Percentiles rank a stretch among this genome's conserved stretches.
Evolutionary conservation across 2,113 vertebrate genomes (phyloP).

Genomic region (Eudyptes chrysolophus): DNA sequence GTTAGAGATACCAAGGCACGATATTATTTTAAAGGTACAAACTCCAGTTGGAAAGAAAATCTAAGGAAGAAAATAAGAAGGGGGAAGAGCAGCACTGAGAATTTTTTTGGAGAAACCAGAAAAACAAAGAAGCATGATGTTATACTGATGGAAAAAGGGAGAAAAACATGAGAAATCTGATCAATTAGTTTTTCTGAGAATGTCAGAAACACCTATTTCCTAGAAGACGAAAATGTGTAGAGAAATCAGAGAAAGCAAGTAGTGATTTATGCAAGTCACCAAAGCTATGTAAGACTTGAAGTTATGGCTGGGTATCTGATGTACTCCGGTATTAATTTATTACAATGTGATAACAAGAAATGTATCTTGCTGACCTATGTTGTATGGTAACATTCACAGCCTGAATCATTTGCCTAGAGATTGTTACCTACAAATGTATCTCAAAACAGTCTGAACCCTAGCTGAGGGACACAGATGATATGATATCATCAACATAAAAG

Average conservation of each 20-base stretch:
- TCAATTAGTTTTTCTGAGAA: neutral
- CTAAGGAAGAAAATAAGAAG: neutral
- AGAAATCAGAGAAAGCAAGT: neutral
- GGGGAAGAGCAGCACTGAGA: neutral
- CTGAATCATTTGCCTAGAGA: neutral
- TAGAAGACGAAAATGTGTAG: neutral
- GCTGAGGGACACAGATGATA: neutral
- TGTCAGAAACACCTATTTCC: neutral
- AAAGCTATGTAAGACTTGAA: neutral
- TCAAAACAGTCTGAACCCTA: neutral
- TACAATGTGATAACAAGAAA: neutral
- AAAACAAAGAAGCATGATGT: neutral
- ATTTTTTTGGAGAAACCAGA: neutral
- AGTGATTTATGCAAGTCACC: neutral
- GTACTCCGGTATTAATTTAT: neutral
- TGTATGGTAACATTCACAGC: neutral
- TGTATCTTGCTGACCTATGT: neutral
- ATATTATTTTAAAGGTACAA: neutral
- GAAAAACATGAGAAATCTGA: neutral
- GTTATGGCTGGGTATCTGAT: neutral
- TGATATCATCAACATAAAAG: neutral
- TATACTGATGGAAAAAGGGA: neutral
- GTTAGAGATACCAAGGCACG: neutral
- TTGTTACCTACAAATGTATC: fast-evolving
- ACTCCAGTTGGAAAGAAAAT: neutral